phyloP scores from a whole-genome alignment of 2,797 vertebrate species.

The Enteromius viviparus region DNA sequence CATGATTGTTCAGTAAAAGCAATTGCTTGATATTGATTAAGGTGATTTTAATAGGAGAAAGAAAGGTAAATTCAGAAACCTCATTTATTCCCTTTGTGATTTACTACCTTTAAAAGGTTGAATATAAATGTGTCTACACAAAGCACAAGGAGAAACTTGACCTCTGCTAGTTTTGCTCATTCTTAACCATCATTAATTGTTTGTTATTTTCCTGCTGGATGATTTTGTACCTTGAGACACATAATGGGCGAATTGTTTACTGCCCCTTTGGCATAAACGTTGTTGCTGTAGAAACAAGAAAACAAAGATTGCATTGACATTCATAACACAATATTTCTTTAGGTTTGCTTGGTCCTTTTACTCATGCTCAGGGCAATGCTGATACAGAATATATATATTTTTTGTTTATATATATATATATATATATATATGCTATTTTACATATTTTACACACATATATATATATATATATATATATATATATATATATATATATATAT shows the following conservation, averaged over 20 bases:
- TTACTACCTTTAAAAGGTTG: not conserved
- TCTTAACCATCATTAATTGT: not conserved
- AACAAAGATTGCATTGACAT: slow-evolving; percentile 9
- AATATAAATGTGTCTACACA: not conserved
- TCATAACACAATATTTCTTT: not conserved
- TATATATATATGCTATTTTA: no score
- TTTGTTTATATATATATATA: no score
- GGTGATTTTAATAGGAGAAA: not conserved
- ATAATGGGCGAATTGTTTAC: slow-evolving; percentile 8
- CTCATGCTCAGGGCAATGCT: not conserved
- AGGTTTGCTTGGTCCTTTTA: not conserved
- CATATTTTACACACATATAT: no score
- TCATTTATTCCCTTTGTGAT: not conserved
- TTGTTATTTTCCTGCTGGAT: slow-evolving; percentile 10
- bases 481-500: no score
- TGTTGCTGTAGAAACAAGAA: slow-evolving; percentile 15
- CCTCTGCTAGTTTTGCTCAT: not conserved
- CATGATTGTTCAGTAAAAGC: not conserved
- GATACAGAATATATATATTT: no score
- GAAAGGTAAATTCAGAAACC: not conserved
- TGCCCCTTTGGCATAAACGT: slow-evolving; percentile 7
- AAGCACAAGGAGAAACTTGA: not conserved
- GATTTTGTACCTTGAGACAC: slow-evolving; percentile 4
- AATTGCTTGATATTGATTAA: not conserved
- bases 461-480: no score